phyloP scores from a whole-genome alignment of 2,113 vertebrate species.

The Tringa solitaria region DNA sequence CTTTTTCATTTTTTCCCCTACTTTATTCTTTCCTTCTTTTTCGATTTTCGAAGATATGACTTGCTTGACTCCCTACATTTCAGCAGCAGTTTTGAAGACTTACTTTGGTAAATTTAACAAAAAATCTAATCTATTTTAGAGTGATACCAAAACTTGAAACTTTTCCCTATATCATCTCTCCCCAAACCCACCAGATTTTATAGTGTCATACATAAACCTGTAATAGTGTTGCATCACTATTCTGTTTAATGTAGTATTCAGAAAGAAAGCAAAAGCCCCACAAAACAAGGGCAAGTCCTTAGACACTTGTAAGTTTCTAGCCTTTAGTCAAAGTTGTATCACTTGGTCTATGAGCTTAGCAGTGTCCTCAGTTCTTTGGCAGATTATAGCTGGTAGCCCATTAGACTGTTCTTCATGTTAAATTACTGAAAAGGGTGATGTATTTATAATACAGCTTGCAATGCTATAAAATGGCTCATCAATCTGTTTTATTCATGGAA shows the following conservation, averaged over 20 bases:
- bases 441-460: constrained; percentile 78
- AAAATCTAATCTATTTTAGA: neutral
- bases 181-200: neutral
- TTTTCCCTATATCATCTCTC: neutral
- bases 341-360: constrained; percentile 26
- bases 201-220: neutral
- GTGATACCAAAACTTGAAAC: neutral
- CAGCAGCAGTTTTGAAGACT: neutral
- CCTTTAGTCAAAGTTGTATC: constrained; percentile 8
- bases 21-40: neutral
- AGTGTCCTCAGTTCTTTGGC: constrained; percentile 27
- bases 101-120: neutral
- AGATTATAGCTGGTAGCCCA: constrained; percentile 61
- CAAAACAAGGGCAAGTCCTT: constrained; percentile 21
- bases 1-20: neutral
- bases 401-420: constrained; percentile 74
- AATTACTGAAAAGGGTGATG: constrained; percentile 78
- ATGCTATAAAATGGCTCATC: constrained; percentile 81
- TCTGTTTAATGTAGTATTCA: neutral
- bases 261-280: constrained; percentile 1
- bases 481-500: constrained; percentile 81
- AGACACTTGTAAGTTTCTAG: constrained; percentile 24
- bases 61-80: neutral
- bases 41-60: neutral
- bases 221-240: neutral